Evolutionary conservation across 1,140 invertebrate genomes (phyloP).

Genomic region (Druon quercuslanigerum): DNA sequence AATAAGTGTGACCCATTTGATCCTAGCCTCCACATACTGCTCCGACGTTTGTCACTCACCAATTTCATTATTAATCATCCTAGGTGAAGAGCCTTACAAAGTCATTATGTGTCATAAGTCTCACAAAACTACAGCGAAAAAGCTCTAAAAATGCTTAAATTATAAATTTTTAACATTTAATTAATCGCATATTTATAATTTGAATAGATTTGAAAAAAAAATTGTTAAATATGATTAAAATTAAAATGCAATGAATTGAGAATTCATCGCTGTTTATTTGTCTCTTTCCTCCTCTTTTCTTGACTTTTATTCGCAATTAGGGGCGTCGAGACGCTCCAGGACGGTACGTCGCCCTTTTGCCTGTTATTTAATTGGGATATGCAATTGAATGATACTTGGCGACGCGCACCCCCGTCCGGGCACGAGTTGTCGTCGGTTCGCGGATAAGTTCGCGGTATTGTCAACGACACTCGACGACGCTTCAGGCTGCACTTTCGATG

Average conservation of each 20-base stretch:
- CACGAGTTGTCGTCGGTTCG: conserved; percentile 65
- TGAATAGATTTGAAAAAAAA: background rate
- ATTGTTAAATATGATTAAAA: background rate
- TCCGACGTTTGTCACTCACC: too few relatives aligned
- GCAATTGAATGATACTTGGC: conserved; percentile 75
- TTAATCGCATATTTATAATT: too few relatives aligned
- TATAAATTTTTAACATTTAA: too few relatives aligned
- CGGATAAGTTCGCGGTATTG: conserved; percentile 64
- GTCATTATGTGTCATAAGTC: too few relatives aligned
- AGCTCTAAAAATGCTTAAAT: too few relatives aligned
- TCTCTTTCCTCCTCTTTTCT: conserved; percentile 41
- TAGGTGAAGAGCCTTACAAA: too few relatives aligned
- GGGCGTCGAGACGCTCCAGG: conserved; percentile 68
- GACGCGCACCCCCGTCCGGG: conserved; percentile 58
- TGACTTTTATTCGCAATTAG: conserved; percentile 71
- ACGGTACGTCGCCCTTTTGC: conserved; percentile 76
- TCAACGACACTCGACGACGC: conserved; percentile 58
- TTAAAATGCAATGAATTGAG: background rate
- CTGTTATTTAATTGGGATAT: conserved; percentile 76
- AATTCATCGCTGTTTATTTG: conserved; percentile 45
- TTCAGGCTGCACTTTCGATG: conserved; percentile 55
- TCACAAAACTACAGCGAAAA: too few relatives aligned
- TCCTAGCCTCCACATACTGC: too few relatives aligned
- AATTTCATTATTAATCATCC: too few relatives aligned
- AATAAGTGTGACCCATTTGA: too few relatives aligned